Evolutionary conservation across 2,113 vertebrate species (phyloP).

Genomic region (Lethenteron reissneri): DNA sequence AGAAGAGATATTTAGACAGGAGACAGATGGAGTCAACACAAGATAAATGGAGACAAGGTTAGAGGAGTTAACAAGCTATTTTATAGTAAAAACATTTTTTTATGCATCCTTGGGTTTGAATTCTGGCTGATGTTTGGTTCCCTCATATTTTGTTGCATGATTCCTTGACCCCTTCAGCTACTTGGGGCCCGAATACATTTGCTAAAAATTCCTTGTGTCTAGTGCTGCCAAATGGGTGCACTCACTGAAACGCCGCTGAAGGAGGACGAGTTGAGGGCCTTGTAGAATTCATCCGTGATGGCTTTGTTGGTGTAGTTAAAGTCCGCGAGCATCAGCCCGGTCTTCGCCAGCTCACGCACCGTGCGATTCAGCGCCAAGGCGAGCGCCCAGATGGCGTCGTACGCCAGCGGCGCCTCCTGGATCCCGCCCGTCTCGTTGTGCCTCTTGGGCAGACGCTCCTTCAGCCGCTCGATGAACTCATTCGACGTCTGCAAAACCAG

Average conservation of each 20-base stretch:
- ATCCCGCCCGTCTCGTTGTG: conserved; percentile 73
- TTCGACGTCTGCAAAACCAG: conserved; percentile 43
- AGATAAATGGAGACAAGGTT: too few species aligned
- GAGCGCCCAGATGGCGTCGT: conserved; percentile 77
- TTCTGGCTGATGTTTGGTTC: too few species aligned
- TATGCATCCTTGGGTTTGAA: too few species aligned
- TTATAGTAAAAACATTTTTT: too few species aligned
- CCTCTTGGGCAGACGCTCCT: conserved; percentile 50
- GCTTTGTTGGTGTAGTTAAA: conserved; percentile 92
- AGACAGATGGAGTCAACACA: too few species aligned
- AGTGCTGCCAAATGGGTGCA: too few species aligned
- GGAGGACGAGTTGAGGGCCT: conserved; percentile 76
- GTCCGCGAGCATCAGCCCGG: conserved; percentile 40
- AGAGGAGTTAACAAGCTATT: too few species aligned
- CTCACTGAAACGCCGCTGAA: conserved; percentile 80
- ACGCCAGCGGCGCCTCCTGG: conserved; percentile 73
- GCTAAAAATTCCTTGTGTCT: too few species aligned
- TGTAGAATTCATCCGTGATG: conserved; percentile 72
- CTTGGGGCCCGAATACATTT: too few species aligned
- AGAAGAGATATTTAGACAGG: too few species aligned
- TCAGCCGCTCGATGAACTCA: conserved; percentile 62
- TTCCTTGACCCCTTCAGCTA: too few species aligned
- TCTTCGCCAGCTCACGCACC: conserved; percentile 41
- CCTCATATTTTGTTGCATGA: too few species aligned
- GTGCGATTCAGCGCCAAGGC: conserved; percentile 82